A percentile compares a stretch with the other conserved stretches of the same genome.
These are phyloP conservation scores for Rhinichthys osculus DNA, from an alignment of 2,797 vertebrate species.

Conservation along the genomic window DNA sequence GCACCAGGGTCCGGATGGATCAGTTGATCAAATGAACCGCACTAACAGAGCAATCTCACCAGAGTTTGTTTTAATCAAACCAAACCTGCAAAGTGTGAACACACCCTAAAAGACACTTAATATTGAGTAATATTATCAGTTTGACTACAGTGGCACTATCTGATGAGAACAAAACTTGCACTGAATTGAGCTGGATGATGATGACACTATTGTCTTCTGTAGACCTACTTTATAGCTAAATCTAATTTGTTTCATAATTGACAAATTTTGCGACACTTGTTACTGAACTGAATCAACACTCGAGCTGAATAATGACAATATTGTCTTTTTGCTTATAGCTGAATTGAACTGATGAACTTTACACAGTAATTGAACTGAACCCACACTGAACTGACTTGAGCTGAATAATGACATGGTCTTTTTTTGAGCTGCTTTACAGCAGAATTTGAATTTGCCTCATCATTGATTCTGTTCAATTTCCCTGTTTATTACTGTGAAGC, in stretches of 20 bases:
- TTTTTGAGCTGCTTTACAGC: neutral
- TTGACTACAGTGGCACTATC: neutral
- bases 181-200: neutral
- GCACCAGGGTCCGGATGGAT: neutral
- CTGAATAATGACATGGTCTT: neutral
- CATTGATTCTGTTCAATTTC: neutral
- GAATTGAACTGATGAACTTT: constrained; percentile 5
- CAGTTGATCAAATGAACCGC: neutral
- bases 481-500: neutral
- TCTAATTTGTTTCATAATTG: neutral
- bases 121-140: neutral
- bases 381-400: neutral
- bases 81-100: neutral
- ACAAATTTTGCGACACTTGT: neutral
- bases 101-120: neutral
- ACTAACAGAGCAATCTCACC: neutral
- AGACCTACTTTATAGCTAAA: neutral
- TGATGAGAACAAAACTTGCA: neutral
- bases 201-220: neutral
- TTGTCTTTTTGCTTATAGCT: neutral
- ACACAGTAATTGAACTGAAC: neutral
- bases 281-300: neutral
- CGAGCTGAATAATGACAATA: neutral
- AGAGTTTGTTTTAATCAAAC: neutral
- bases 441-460: neutral